These are phyloP conservation scores for Brachionus plicatilis DNA, from an alignment of 1,140 invertebrate species.

Conservation along the genomic window DNA sequence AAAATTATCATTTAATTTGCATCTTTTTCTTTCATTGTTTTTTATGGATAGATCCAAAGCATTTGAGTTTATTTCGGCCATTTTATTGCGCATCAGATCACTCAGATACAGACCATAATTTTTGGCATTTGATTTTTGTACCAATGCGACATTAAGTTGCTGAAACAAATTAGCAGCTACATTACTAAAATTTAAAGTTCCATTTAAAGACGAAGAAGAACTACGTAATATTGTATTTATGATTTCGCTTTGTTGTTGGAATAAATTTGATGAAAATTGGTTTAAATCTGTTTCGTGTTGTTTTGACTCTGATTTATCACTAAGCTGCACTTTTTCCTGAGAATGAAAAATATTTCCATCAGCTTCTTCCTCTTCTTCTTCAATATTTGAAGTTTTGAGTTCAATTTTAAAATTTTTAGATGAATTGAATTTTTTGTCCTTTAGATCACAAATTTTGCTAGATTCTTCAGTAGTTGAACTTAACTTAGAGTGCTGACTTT, in stretches of 20 bases:
- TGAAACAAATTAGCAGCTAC: slow-evolving; percentile 9
- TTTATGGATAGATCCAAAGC: slow-evolving; percentile 13
- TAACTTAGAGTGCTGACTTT: not conserved
- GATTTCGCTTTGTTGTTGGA: not conserved
- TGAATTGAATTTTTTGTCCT: not conserved
- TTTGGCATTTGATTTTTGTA: not conserved
- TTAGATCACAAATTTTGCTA: not conserved
- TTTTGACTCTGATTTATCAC: not conserved
- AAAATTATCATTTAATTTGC: slow-evolving; percentile 28
- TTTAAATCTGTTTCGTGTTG: not conserved
- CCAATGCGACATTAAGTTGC: not conserved
- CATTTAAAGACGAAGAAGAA: not conserved
- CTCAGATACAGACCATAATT: not conserved
- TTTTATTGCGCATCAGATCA: not conserved
- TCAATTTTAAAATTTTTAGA: not conserved
- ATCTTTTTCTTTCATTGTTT: slow-evolving; percentile 6
- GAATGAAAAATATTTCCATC: not conserved
- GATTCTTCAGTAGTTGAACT: not conserved
- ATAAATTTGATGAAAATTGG: not conserved
- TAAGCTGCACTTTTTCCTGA: not conserved
- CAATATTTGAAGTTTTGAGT: not conserved
- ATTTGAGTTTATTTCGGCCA: not conserved
- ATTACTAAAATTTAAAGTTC: not conserved
- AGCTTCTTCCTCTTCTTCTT: not conserved
- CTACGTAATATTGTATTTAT: not conserved